Evolutionary conservation across 2,113 vertebrate species (phyloP).

Genomic region (Etia nguti): DNA sequence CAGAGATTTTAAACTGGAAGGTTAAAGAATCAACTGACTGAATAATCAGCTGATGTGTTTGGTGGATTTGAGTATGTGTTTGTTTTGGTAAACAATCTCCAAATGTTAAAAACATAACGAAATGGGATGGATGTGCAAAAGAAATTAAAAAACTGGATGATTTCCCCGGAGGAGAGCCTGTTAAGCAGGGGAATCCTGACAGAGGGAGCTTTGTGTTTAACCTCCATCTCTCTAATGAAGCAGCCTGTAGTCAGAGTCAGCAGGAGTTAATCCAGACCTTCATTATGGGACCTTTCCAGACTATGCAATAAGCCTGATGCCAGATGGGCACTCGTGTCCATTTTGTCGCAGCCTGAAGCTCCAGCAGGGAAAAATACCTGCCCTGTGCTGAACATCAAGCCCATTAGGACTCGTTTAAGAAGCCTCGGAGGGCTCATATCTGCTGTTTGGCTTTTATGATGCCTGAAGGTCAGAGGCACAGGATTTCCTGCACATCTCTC

Average conservation of each 20-base stretch:
- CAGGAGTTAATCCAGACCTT: slow-evolving; percentile 5
- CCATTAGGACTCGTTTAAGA: background rate
- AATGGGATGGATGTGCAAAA: background rate
- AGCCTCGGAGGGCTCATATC: background rate
- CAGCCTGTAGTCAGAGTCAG: slow-evolving; percentile 2
- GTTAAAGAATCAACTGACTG: background rate
- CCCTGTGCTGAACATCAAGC: background rate
- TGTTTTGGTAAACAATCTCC: background rate
- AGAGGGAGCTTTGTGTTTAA: background rate
- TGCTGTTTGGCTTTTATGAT: slow-evolving; percentile 2
- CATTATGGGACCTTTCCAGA: slow-evolving; percentile 2
- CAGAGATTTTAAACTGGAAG: background rate
- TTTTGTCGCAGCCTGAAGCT: background rate
- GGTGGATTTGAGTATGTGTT: background rate
- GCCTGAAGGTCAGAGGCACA: slow-evolving; percentile 6
- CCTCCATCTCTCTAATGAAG: background rate
- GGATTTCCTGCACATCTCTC: background rate
- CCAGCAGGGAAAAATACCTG: background rate
- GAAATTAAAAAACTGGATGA: background rate
- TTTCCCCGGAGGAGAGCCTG: background rate
- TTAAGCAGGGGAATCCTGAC: background rate
- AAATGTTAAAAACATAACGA: background rate
- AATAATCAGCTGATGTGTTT: background rate
- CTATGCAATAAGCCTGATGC: background rate
- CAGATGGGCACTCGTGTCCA: slow-evolving; percentile 11